These are phyloP conservation scores for Anolis sagrei DNA, from an alignment of 2,113 vertebrate genomes.

Conservation along the genomic window DNA sequence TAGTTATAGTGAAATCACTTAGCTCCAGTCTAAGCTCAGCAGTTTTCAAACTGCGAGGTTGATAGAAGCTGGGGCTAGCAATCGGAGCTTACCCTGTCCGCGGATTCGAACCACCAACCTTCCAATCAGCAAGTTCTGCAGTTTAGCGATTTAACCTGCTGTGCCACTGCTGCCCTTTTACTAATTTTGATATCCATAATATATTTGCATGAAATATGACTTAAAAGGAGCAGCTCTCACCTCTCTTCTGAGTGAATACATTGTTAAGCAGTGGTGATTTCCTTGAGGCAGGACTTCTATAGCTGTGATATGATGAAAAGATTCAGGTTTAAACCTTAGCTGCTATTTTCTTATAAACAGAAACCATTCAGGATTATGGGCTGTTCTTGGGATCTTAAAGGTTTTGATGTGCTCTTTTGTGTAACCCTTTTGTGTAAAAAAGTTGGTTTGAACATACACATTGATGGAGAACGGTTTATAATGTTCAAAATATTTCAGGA, in stretches of 20 bases:
- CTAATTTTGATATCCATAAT: background rate
- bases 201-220: background rate
- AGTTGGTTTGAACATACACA: background rate
- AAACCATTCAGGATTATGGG: too few relatives aligned
- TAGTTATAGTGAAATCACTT: background rate
- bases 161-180: too few relatives aligned
- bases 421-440: too few relatives aligned
- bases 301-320: background rate
- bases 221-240: background rate
- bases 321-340: background rate
- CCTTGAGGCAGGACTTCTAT: background rate
- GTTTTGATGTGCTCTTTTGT: too few relatives aligned
- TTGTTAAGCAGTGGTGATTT: background rate
- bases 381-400: background rate
- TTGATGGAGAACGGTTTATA: conserved; percentile 34
- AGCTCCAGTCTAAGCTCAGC: background rate
- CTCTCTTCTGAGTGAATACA: background rate
- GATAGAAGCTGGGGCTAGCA: too few relatives aligned
- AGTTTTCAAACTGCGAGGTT: too few relatives aligned
- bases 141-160: too few relatives aligned
- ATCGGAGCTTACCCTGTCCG: too few relatives aligned
- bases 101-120: too few relatives aligned
- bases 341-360: background rate
- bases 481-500: conserved; percentile 54
- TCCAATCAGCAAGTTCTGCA: too few relatives aligned